Conservation (phyloP, 1,140 invertebrate species). For the Pseudomyrmex cubaensis region DNA sequence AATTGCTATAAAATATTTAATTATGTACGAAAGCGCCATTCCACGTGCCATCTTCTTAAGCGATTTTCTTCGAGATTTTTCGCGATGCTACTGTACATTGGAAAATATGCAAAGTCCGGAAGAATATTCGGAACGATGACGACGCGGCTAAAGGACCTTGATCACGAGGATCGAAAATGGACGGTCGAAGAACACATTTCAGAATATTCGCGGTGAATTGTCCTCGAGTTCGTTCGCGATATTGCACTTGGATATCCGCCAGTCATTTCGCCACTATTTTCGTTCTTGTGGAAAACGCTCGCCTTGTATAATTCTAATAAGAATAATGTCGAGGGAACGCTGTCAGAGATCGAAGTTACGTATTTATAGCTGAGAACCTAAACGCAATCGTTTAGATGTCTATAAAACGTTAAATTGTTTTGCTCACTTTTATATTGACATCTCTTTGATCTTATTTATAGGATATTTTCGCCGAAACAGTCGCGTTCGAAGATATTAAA, state of each 20-base stretch:
- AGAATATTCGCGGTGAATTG: conserved; percentile 54
- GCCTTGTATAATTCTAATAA: conserved; percentile 68
- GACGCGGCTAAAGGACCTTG: neutral
- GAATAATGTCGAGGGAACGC: conserved; percentile 43
- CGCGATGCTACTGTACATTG: too few species aligned
- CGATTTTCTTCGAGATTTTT: too few species aligned
- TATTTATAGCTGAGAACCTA: conserved; percentile 45
- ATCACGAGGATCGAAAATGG: conserved; percentile 13
- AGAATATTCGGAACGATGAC: too few species aligned
- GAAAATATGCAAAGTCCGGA: too few species aligned
- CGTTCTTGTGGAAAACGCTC: conserved; percentile 65
- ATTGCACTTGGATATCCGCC: conserved; percentile 68
- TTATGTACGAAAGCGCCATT: too few species aligned
- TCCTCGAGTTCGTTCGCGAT: conserved; percentile 65
- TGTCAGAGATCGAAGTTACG: conserved; percentile 20
- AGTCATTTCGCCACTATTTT: conserved; percentile 62
- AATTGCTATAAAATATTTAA: too few species aligned
- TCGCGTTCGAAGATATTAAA: neutral
- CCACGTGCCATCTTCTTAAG: too few species aligned
- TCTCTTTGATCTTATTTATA: neutral
- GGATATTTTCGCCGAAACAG: neutral
- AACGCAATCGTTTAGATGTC: neutral
- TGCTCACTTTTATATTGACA: neutral
- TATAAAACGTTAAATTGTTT: neutral
- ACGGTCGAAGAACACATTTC: conserved; percentile 51